Conservation (phyloP, 2,888 invertebrate species). For the Zaprionus obscuricornis region DNA sequence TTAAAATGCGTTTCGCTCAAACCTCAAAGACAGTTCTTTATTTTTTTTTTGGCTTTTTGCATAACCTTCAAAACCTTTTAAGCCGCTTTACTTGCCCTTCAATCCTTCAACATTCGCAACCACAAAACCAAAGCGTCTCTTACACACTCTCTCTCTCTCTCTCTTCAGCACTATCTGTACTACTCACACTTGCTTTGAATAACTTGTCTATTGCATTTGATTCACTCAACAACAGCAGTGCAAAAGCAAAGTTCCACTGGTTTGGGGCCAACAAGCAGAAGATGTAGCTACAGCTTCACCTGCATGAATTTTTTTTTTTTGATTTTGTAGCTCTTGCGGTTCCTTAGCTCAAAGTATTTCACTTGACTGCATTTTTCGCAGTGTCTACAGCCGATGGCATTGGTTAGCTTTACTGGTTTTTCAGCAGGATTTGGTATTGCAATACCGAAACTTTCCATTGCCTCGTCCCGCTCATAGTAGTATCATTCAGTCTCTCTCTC, state of each 20-base stretch:
- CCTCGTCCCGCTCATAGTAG: too few species aligned
- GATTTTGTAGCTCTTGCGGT: slow-evolving; percentile 6
- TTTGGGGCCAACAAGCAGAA: neutral
- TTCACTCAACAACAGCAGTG: slow-evolving; percentile 40
- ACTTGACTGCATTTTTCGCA: slow-evolving; percentile 44
- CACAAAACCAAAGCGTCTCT: slow-evolving; percentile 22
- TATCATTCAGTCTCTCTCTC: too few species aligned
- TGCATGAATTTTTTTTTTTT: slow-evolving; percentile 15
- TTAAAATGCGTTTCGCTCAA: slow-evolving; percentile 11
- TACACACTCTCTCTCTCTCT: slow-evolving; percentile 2
- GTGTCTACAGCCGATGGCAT: slow-evolving; percentile 53
- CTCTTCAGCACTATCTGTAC: too few species aligned
- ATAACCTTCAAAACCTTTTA: slow-evolving; percentile 67
- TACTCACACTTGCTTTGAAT: too few species aligned
- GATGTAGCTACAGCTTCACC: slow-evolving; percentile 13
- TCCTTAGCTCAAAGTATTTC: slow-evolving; percentile 39
- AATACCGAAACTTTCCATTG: too few species aligned
- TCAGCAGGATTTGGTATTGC: slow-evolving; percentile 9
- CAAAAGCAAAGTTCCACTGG: too few species aligned
- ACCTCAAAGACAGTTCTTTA: slow-evolving; percentile 19
- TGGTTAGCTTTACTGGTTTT: slow-evolving; percentile 36
- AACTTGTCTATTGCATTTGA: slow-evolving; percentile 59
- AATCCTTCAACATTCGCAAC: slow-evolving; percentile 27
- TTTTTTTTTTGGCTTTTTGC: slow-evolving; percentile 18
- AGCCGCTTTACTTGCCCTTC: slow-evolving; percentile 66